Evolutionary conservation across 2,113 vertebrate genomes (phyloP).

Genomic region (Ia io): DNA sequence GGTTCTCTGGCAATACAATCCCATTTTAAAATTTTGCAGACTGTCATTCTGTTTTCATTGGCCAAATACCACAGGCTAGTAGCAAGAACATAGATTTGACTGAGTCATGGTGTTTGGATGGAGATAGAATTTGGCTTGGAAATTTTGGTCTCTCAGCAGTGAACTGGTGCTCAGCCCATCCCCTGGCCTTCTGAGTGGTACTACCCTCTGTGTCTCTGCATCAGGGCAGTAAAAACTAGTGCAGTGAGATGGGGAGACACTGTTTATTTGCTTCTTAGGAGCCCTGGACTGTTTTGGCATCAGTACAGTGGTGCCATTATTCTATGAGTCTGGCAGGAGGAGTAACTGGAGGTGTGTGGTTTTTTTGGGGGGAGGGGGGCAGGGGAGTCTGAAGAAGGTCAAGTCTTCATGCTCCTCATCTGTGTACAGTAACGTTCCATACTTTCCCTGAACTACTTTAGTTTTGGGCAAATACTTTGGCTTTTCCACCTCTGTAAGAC

Average conservation of each 20-base stretch:
- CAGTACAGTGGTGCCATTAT: not conserved
- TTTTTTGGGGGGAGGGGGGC: not conserved
- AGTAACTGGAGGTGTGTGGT: not conserved
- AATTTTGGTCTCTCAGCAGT: not conserved
- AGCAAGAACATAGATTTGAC: not conserved
- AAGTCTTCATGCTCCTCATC: not conserved
- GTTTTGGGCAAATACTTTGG: not conserved
- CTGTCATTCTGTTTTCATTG: not conserved
- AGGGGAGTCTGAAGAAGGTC: not conserved
- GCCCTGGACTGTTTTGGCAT: not conserved
- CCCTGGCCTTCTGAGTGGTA: not conserved
- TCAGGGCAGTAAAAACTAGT: not conserved
- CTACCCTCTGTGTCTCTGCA: not conserved
- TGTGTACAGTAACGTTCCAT: not conserved
- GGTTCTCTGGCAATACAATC: not conserved
- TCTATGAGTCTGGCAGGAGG: not conserved
- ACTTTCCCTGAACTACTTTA: not conserved
- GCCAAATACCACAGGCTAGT: not conserved
- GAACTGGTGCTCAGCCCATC: not conserved
- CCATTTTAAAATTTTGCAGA: not conserved
- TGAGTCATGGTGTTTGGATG: not conserved
- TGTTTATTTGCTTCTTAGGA: not conserved
- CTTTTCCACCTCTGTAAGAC: not conserved
- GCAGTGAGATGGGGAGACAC: not conserved
- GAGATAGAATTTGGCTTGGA: not conserved